Evolutionary conservation across 2,797 vertebrate species (phyloP).

Genomic region (Acrocephalus scirpaceus): DNA sequence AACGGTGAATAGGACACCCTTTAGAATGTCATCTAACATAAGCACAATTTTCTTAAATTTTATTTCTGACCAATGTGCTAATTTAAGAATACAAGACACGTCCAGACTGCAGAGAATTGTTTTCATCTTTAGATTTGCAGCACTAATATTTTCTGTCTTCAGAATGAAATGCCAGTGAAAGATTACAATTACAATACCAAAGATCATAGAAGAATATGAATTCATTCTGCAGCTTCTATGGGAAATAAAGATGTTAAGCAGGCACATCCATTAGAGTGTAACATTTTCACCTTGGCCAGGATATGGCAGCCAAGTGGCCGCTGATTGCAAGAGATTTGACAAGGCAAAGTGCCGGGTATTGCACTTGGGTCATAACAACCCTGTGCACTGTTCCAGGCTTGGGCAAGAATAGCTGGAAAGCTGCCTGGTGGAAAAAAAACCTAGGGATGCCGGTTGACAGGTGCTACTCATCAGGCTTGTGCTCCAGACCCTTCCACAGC

Average conservation of each 20-base stretch:
- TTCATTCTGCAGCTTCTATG: neutral
- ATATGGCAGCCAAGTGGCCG: neutral
- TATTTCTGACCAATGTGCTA: neutral
- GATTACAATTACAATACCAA: neutral
- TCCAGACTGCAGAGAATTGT: neutral
- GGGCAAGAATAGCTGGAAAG: neutral
- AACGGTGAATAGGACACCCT: neutral
- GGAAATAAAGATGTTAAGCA: neutral
- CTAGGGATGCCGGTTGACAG: neutral
- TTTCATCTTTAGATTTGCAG: neutral
- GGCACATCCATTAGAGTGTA: neutral
- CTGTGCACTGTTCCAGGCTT: neutral
- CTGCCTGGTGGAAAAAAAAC: neutral
- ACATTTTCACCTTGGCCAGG: neutral
- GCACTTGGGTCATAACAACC: neutral
- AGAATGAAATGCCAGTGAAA: neutral
- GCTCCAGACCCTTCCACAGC: neutral
- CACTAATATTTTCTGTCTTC: neutral
- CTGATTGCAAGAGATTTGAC: neutral
- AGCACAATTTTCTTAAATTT: neutral
- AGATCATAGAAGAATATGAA: neutral
- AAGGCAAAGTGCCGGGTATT: neutral
- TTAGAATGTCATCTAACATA: neutral
- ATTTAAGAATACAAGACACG: neutral
- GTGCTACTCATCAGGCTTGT: neutral